phyloP scores from a whole-genome alignment of 2,888 invertebrate genomes.

The Anorthoa munda region DNA sequence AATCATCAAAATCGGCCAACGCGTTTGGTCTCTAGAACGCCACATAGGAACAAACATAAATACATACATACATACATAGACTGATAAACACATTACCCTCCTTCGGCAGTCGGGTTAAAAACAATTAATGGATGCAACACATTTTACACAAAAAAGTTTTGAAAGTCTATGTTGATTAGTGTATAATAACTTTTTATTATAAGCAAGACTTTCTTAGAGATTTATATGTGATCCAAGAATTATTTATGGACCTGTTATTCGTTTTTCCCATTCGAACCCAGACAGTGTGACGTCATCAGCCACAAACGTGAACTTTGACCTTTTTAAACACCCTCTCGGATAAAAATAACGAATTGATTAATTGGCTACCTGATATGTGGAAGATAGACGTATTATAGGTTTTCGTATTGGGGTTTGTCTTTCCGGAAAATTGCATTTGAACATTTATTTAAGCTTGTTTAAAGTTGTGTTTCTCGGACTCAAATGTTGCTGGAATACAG shows the following conservation, averaged over 20 bases:
- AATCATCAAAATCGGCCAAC: too few species aligned
- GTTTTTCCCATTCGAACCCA: constrained; percentile 61
- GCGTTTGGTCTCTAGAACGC: too few species aligned
- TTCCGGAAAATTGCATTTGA: neutral
- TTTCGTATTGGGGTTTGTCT: neutral
- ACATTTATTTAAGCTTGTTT: neutral
- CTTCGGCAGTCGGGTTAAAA: too few species aligned
- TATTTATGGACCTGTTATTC: constrained; percentile 71
- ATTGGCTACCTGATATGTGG: constrained; percentile 40
- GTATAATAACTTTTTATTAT: constrained; percentile 51
- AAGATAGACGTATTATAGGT: neutral
- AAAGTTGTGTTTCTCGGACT: neutral
- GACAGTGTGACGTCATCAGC: constrained; percentile 67
- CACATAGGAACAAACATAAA: too few species aligned
- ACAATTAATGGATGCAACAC: too few species aligned
- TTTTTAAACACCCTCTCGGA: constrained; percentile 43
- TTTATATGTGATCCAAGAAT: constrained; percentile 63
- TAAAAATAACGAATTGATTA: constrained; percentile 57
- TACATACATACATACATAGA: too few species aligned
- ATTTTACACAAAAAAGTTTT: neutral
- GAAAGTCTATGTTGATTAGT: neutral
- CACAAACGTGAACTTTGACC: constrained; percentile 46
- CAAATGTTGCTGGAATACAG: too few species aligned
- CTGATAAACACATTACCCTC: too few species aligned
- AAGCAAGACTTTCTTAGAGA: constrained; percentile 49